Percentiles rank a stretch among this genome's conserved stretches.
phyloP scores from a whole-genome alignment of 2,113 vertebrate species.

The Clarias macrocephalus region DNA sequence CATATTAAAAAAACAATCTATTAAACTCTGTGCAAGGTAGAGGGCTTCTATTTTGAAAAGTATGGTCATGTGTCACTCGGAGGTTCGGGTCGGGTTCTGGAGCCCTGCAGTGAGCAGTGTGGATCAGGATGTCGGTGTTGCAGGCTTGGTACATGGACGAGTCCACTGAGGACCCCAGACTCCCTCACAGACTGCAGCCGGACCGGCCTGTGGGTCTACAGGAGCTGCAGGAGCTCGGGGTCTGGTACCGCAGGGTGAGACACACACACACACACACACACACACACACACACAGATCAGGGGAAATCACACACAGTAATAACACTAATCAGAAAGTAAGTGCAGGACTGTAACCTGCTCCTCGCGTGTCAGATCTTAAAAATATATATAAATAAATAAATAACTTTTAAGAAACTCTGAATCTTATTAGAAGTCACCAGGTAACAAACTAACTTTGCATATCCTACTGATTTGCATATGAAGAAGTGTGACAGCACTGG shows the following conservation, averaged over 20 bases:
- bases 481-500: neutral
- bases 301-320: too few species aligned
- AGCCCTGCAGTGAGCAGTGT: neutral
- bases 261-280: too few species aligned
- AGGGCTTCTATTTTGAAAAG: slow-evolving; percentile 37
- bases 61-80: neutral
- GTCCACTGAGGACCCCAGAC: slow-evolving; percentile 9
- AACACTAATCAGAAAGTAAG: neutral
- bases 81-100: neutral
- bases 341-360: neutral
- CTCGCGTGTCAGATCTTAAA: neutral
- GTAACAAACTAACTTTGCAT: neutral
- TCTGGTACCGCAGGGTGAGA: slow-evolving; percentile 3
- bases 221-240: neutral
- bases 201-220: neutral
- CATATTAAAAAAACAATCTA: neutral
- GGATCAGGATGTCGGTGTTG: neutral
- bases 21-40: neutral
- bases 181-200: neutral
- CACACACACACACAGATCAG: too few species aligned
- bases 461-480: neutral
- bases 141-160: slow-evolving; percentile 21
- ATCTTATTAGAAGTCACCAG: neutral
- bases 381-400: too few species aligned
- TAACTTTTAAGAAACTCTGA: too few species aligned